Evolutionary conservation across 2,888 invertebrate species (phyloP).

Genomic region (Andrena trimmerana): DNA sequence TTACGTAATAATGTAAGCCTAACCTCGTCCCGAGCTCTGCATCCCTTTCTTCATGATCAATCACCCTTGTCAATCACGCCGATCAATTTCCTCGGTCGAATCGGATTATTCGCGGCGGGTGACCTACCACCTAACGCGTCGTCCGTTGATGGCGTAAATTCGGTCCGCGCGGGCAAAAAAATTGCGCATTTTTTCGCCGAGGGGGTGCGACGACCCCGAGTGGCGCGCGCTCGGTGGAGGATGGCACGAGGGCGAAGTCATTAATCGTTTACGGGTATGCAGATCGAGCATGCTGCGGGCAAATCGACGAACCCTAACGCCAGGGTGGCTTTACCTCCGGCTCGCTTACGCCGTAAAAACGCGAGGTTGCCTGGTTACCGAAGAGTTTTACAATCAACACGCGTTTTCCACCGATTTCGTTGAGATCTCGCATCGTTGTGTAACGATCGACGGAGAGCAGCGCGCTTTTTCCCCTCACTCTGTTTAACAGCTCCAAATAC

Average conservation of each 20-base stretch:
- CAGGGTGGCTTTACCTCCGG: conserved; percentile 29
- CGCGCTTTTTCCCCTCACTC: neutral
- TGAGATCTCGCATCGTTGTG: conserved; percentile 28
- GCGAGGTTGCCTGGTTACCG: conserved; percentile 34
- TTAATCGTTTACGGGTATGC: conserved; percentile 66
- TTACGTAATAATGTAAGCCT: conserved; percentile 12
- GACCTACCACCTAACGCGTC: neutral
- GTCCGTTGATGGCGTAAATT: neutral
- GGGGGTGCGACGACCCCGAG: neutral
- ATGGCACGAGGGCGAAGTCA: conserved; percentile 41
- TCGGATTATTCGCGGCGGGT: neutral
- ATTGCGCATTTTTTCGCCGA: conserved; percentile 3
- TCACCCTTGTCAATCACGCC: too few relatives aligned
- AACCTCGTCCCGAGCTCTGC: neutral
- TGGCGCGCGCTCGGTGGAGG: neutral
- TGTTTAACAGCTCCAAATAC: conserved; percentile 6
- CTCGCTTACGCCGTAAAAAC: conserved; percentile 57
- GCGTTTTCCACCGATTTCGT: conserved; percentile 11
- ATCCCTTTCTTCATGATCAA: too few relatives aligned
- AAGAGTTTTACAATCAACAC: conserved; percentile 44
- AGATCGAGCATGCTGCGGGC: conserved; percentile 51
- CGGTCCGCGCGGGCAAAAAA: conserved; percentile 24
- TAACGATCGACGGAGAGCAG: conserved; percentile 25
- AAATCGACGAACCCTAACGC: conserved; percentile 49
- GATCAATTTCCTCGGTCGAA: too few relatives aligned